Percentiles rank a stretch among this genome's conserved stretches.
phyloP scores from a whole-genome alignment of 2,113 vertebrate species.

The Myotis davidii region DNA sequence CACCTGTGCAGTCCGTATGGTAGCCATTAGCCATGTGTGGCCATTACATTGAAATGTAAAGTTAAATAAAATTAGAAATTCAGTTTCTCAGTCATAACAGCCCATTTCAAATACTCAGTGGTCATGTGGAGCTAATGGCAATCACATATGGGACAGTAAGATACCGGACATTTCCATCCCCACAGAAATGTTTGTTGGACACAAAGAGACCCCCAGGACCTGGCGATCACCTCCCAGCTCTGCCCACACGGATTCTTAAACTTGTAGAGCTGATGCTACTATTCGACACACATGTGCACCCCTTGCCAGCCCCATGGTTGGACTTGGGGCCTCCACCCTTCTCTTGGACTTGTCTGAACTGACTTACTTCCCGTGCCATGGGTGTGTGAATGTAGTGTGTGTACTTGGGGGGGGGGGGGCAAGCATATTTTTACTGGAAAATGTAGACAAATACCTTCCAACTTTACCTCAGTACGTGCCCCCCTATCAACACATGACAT shows the following conservation, averaged over 20 bases:
- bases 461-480: background rate
- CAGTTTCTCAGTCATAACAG: background rate
- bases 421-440: background rate
- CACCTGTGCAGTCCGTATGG: background rate
- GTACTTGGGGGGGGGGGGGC: background rate
- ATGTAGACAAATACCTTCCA: background rate
- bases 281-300: fast-evolving
- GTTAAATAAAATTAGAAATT: background rate
- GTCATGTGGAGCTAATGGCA: background rate
- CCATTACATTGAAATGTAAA: background rate
- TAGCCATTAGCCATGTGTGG: background rate
- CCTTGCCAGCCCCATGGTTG: background rate
- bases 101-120: background rate
- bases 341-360: background rate
- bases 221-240: background rate
- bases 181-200: background rate
- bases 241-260: background rate
- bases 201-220: background rate
- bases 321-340: background rate
- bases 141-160: no score
- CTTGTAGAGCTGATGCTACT: fast-evolving
- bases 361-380: background rate
- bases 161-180: background rate
- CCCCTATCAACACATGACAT: fast-evolving
- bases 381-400: background rate